Evolutionary conservation across 2,113 vertebrate genomes (phyloP).

Genomic region (Nansenia antarctica): DNA sequence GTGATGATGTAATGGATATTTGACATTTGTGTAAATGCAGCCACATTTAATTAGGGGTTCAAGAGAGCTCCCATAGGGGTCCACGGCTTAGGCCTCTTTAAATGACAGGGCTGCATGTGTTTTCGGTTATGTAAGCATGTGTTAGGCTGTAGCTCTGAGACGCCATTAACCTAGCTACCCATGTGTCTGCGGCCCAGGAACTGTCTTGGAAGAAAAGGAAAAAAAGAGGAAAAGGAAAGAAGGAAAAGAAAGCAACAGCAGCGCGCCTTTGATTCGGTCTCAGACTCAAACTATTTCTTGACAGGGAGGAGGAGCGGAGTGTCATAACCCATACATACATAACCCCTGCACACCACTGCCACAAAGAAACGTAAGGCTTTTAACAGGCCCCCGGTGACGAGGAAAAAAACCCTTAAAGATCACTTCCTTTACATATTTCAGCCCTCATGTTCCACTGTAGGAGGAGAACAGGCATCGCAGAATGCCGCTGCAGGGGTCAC

Average conservation of each 20-base stretch:
- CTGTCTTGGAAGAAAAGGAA: slow-evolving; percentile 8
- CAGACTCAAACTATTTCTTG: not conserved
- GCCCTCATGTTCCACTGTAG: slow-evolving; percentile 26
- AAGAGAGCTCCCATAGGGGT: slow-evolving; percentile 12
- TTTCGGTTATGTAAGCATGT: slow-evolving; percentile 64
- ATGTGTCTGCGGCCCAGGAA: slow-evolving; percentile 36
- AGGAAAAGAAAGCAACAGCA: not conserved
- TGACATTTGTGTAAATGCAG: slow-evolving; percentile 50
- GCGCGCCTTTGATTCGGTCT: not conserved
- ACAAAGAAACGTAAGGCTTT: slow-evolving; percentile 76
- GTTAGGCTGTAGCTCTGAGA: slow-evolving; percentile 49
- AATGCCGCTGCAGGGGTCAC: slow-evolving; percentile 60
- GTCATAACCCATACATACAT: slow-evolving; percentile 30
- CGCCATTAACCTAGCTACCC: slow-evolving; percentile 66
- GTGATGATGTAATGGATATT: slow-evolving; percentile 49
- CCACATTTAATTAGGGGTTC: slow-evolving; percentile 31
- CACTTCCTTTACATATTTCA: slow-evolving; percentile 57
- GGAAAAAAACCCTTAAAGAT: slow-evolving; percentile 63
- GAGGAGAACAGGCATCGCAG: slow-evolving; percentile 28
- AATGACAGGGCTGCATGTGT: slow-evolving; percentile 51
- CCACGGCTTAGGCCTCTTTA: slow-evolving; percentile 14
- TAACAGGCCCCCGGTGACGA: slow-evolving; percentile 73
- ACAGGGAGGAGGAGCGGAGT: slow-evolving; percentile 55
- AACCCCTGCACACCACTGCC: slow-evolving; percentile 60
- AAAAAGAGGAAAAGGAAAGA: not conserved